phyloP scores from a whole-genome alignment of 2,113 vertebrate species.

The Cranoglanis bouderius region DNA sequence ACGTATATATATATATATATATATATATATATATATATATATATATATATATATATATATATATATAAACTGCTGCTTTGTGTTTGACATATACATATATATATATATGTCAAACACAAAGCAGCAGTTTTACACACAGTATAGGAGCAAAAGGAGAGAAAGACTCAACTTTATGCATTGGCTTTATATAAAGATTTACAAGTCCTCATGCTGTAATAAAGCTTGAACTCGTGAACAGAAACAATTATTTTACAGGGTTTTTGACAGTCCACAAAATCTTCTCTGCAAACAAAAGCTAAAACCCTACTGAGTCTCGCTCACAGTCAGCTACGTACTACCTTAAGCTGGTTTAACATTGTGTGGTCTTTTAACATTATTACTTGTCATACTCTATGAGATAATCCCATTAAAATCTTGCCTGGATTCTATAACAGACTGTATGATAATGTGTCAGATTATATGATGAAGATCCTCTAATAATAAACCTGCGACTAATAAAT shows the following conservation, averaged over 20 bases:
- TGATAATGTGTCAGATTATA: not conserved
- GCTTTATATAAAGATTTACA: not conserved
- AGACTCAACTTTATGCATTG: not conserved
- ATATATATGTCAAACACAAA: too few species aligned
- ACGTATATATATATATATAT: too few species aligned
- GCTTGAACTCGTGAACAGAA: not conserved
- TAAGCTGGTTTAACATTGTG: not conserved
- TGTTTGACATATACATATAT: too few species aligned
- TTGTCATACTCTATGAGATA: not conserved
- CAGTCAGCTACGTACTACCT: not conserved
- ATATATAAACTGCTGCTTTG: too few species aligned
- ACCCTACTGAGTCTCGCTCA: not conserved
- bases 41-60: too few species aligned
- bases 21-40: too few species aligned
- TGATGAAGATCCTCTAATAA: not conserved
- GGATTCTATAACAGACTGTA: not conserved
- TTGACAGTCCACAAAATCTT: not conserved
- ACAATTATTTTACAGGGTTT: not conserved
- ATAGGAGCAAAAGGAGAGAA: too few species aligned
- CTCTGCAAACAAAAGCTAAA: not conserved
- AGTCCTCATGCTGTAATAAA: not conserved
- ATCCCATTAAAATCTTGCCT: not conserved
- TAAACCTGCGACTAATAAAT: not conserved
- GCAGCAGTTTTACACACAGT: too few species aligned
- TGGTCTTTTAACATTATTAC: not conserved